Base-by-base conservation (phyloP, 2,888 invertebrate species). In the Pseudeuparius sepicola region DNA sequence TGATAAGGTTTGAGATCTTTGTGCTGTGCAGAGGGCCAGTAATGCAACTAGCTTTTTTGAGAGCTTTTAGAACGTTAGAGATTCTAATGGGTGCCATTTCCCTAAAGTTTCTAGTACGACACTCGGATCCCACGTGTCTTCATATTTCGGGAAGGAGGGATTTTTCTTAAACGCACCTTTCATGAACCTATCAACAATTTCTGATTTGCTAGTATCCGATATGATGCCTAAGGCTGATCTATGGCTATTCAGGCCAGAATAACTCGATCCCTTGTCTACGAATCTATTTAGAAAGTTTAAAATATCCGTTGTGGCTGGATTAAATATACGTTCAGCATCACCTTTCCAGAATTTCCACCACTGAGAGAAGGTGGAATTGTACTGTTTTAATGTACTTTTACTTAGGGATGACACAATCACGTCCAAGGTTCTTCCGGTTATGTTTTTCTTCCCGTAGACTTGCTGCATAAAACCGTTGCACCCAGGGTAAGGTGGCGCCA, bases 41-140 rank as follows among this genome's bases (percentile, higher is more conserved):
- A 34, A 14, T 11, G 17, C 7, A n/a, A 27, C 24, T 17, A 34
- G n/a, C n/a, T n/a, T n/a, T n/a, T n/a, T n/a, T n/a, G n/a, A n/a
- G n/a, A n/a, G n/a, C n/a, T n/a, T 20, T 7, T 20, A 20, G 20
- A 20, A 20, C 20, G 18, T 13, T 24, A 14, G 9, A n/a, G 31
- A 5, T n/a, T n/a, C n/a, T 31, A 41, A 43, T 3, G 47, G 48
- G 23, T 35, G 38, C 26, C 18, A 29, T 5, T 10, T 30, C 11
- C 6, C 7, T 17, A 44, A 16, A 24, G 35, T 31, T 26, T 32
- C 27, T 16, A 44, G 30, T 9, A 42, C 44, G 10, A 35, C 5
- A 14, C 32, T 24, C 4, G 45, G 39, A 17, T 45, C 45, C 45
- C 44, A 45, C 4, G 45, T 44, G 4, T 20, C 16, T 24, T 40